phyloP scores from a whole-genome alignment of 2,888 invertebrate species.

The Unio pictorum region DNA sequence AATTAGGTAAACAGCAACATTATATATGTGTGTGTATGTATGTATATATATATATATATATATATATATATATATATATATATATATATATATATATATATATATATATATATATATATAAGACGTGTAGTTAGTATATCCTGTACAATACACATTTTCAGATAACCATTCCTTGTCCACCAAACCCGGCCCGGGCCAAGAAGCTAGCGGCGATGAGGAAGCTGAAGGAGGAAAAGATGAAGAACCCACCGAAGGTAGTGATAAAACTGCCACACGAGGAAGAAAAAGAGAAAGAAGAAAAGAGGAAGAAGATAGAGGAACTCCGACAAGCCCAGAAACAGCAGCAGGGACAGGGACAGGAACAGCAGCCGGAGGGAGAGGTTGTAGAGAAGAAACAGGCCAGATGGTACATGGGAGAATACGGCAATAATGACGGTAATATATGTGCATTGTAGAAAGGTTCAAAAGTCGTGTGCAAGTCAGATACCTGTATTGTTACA shows the following conservation, averaged over 20 bases:
- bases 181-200: slow-evolving; percentile 66
- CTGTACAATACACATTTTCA: slow-evolving; percentile 13
- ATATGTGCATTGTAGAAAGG: neutral
- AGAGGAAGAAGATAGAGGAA: slow-evolving; percentile 32
- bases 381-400: slow-evolving; percentile 36
- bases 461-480: neutral
- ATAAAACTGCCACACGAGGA: slow-evolving; percentile 37
- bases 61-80: too few relatives aligned
- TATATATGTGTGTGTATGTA: too few relatives aligned
- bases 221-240: slow-evolving; percentile 65
- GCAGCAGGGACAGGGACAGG: slow-evolving; percentile 20
- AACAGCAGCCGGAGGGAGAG: slow-evolving; percentile 28
- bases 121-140: neutral
- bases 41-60: too few relatives aligned
- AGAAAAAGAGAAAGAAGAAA: slow-evolving; percentile 42
- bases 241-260: slow-evolving; percentile 41
- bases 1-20: too few relatives aligned
- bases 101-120: neutral
- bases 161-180: slow-evolving; percentile 66
- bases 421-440: slow-evolving; percentile 62
- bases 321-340: slow-evolving; percentile 21
- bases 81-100: neutral
- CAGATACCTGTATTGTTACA: too few relatives aligned
- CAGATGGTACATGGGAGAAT: slow-evolving; percentile 68
- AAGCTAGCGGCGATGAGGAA: slow-evolving; percentile 63